Conservation (phyloP, 2,797 vertebrate genomes). For the Gymnoscopelus microlampas region DNA sequence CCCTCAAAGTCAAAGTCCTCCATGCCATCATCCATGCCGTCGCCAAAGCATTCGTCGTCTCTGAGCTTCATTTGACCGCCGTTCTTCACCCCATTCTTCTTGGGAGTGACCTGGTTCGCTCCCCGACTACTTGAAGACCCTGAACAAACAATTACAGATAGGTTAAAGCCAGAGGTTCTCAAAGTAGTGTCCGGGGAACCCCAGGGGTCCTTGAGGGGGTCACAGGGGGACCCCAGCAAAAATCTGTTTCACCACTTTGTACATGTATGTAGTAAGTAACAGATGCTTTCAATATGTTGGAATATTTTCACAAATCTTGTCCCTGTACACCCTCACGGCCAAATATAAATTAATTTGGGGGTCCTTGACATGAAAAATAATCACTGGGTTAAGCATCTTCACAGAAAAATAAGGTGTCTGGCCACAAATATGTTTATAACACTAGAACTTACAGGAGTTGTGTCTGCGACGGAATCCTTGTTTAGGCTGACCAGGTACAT, state of each 20-base stretch:
- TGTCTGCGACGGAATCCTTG: conserved; percentile 90
- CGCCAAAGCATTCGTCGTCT: conserved; percentile 97
- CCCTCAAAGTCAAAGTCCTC: conserved; percentile 99
- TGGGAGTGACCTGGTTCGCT: conserved; percentile 91
- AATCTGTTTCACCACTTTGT: too few species aligned
- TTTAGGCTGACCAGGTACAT: conserved; percentile 86
- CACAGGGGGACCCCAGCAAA: background rate
- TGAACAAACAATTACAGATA: conserved; percentile 53
- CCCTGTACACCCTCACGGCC: too few species aligned
- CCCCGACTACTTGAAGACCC: conserved; percentile 96
- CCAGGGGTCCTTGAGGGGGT: background rate
- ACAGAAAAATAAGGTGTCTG: too few species aligned
- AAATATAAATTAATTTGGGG: background rate
- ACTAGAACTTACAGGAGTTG: conserved; percentile 91
- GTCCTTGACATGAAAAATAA: background rate
- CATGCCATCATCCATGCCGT: conserved; percentile 89
- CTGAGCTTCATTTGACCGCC: conserved; percentile 91
- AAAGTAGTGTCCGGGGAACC: background rate
- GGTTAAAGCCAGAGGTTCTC: background rate
- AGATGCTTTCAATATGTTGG: too few species aligned
- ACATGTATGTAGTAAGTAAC: too few species aligned
- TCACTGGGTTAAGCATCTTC: too few species aligned
- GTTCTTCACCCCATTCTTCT: conserved; percentile 94
- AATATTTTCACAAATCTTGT: background rate
- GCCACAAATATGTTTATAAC: too few species aligned